Evolutionary conservation across 2,888 invertebrate genomes (phyloP), one percentile per base, ranked within the genome.

Genomic region (Epistrophe grossulariae): DNA sequence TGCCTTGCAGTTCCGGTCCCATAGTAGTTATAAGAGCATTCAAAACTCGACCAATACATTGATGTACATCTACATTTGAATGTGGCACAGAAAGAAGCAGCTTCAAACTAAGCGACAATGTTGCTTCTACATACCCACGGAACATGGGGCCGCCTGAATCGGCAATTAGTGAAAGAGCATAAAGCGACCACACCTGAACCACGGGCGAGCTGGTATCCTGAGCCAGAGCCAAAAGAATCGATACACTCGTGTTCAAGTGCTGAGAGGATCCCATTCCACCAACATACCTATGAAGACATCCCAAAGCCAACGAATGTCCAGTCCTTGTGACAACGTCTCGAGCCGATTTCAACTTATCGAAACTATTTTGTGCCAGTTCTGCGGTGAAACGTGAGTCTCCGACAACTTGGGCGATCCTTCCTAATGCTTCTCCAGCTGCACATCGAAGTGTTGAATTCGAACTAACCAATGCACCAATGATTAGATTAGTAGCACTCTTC

Each of bases 71-170:
- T 45, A 97, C 97, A 90, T 96, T 95, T 79, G 97, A 97, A 50
- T 98, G 97, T 7, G 98, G 97, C n/a, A 98, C 97, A 73, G 96
- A 96, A 87, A 99, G 94, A 72, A 99, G 94, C 73, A 99, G 94
- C 91, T 98, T 98, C 81, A 99, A 93, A n/a, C 97, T 96, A 70
- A 99, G 94, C 11, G 97, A 97, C 74, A 99, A 94, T 0, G 98
- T 97, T 0, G 98, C 98, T 91, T 99, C 99, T 19, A 99, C 99
- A 93, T 98, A 99, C 35, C 98, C 96, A 28, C 99, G 95, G 94
- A 99, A 99, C 98, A 99, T 99, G 0, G 99, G 99, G 0, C 99
- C 99, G 1, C 99, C 99, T 0, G 99, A 99, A 93, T 99, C 99
- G 4, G 98, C 99, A 83, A 99, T 97, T 88, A 99, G 94, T 0